Percentiles rank a stretch among this genome's conserved stretches.
phyloP scores from a whole-genome alignment of 2,797 vertebrate genomes.

The Micromesistius poutassou region DNA sequence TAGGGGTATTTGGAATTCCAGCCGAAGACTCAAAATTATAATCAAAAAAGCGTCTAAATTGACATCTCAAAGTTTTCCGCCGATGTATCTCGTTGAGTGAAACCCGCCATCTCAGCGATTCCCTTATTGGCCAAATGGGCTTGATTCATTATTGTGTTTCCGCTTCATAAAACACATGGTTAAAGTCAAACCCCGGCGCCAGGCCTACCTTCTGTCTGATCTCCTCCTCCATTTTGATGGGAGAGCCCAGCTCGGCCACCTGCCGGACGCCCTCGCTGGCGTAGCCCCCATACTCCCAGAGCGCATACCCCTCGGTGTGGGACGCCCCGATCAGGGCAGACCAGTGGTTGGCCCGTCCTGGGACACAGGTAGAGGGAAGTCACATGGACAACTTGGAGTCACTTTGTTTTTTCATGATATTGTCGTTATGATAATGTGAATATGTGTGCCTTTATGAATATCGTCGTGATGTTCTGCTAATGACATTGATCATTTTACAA shows the following conservation, averaged over 20 bases:
- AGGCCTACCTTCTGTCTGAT: slow-evolving; percentile 90
- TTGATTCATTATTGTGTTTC: neutral
- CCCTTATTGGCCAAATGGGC: neutral
- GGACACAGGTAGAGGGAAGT: neutral
- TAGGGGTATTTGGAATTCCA: neutral
- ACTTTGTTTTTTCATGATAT: neutral
- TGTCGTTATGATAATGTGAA: neutral
- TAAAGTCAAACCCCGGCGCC: neutral
- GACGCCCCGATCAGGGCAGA: slow-evolving; percentile 95
- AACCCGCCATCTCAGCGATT: neutral
- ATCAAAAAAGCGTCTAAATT: too few relatives aligned
- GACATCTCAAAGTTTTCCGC: too few relatives aligned
- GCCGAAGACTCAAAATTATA: too few relatives aligned
- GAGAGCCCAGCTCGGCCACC: slow-evolving; percentile 93
- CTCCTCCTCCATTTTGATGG: slow-evolving; percentile 98
- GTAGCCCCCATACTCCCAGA: slow-evolving; percentile 96
- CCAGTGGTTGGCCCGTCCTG: slow-evolving; percentile 96
- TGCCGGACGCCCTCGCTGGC: slow-evolving; percentile 93
- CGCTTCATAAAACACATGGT: neutral
- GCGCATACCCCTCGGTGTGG: slow-evolving; percentile 86
- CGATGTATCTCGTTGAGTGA: too few relatives aligned
- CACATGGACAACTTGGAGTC: neutral
- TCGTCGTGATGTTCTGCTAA: too few relatives aligned
- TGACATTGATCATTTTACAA: too few relatives aligned
- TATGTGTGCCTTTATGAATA: too few relatives aligned